Evolutionary conservation across 2,797 vertebrate species (phyloP), one percentile per base, ranked within the genome.

Genomic region (Triplophysa yarkandensis): DNA sequence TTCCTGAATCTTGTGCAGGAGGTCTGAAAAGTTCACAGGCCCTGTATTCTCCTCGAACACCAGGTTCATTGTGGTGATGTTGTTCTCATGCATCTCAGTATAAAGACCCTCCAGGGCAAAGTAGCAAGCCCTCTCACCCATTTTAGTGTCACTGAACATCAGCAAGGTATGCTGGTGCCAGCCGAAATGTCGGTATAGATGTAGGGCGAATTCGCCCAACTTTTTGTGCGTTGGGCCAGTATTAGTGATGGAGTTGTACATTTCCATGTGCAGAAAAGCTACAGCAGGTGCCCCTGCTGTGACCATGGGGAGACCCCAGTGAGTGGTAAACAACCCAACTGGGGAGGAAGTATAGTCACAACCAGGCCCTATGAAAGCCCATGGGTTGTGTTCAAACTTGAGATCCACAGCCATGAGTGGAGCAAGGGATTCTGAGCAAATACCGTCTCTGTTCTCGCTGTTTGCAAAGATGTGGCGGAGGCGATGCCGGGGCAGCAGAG

Each of bases 141-240:
- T 41, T 36, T 88, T 90, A 74, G 91, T 87, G 63, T 97, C 94
- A 11, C 79, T 90, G 76, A 95, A 98, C 5, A 96, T 85, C 13
- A 98, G 83, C 63, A 97, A 84, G 9, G 91, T 90, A 0, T 90
- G 91, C 0, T 84, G 86, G 19, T 68, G 87, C 97, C 97, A 98
- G 55, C 92, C 91, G 21, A 95, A 98, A 68, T 86, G 90, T 3
- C 87, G 89, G 30, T 95, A 96, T 68, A 98, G 87, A 50, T 86
- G 83, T 17, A 92, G 84, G 0, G 88, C 93, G 2, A 94, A 93
- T 21, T 92, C 91, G 0, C 95, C 97, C 27, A 98, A 89, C 76
- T 98, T 98, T 77, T 87, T 91, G 85, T 98, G 93, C 1, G 95
- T 96, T 7, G 95, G 95, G 0, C 97, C 97, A 0, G 92, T 89